A percentile compares a stretch with the other conserved stretches of the same genome.
phyloP scores from a whole-genome alignment of 2,888 invertebrate genomes.

The Anaspis maculata region DNA sequence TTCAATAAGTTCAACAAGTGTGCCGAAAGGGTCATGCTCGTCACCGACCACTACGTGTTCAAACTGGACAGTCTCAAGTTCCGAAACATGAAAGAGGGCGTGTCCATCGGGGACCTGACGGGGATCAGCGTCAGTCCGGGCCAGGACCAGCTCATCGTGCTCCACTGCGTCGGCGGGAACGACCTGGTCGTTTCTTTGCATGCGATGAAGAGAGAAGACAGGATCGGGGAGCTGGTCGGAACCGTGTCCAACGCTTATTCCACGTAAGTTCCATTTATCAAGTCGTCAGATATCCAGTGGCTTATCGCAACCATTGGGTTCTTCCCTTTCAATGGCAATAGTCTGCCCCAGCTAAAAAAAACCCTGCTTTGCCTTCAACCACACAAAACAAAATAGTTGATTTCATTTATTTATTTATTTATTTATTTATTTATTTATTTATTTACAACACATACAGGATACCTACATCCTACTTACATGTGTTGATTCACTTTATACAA shows the following conservation, averaged over 20 bases:
- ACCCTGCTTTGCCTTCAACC: too few relatives aligned
- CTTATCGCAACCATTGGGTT: too few relatives aligned
- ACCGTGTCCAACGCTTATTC: conserved; percentile 66
- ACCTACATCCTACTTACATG: too few relatives aligned
- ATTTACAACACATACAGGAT: too few relatives aligned
- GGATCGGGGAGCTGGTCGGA: conserved; percentile 82
- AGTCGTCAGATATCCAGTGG: too few relatives aligned
- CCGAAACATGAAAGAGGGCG: conserved; percentile 75
- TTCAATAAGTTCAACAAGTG: conserved; percentile 56
- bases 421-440: neutral
- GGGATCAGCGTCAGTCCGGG: conserved; percentile 81
- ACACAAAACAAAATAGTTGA: too few relatives aligned
- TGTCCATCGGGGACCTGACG: conserved; percentile 49
- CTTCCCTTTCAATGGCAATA: too few relatives aligned
- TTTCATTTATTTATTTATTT: neutral
- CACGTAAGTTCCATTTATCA: conserved; percentile 52
- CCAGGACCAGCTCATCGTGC: conserved; percentile 76
- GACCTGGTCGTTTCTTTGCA: conserved; percentile 79
- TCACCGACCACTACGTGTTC: conserved; percentile 78
- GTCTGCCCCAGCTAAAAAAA: too few relatives aligned
- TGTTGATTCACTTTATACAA: too few relatives aligned
- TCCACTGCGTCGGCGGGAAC: conserved; percentile 81
- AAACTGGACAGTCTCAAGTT: conserved; percentile 83
- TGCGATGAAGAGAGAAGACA: conserved; percentile 51
- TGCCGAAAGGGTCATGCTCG: conserved; percentile 79